Percentiles rank a stretch among this genome's conserved stretches.
Conservation (phyloP, 2,113 vertebrate species). For the Sinocyclocheilus grahami region DNA sequence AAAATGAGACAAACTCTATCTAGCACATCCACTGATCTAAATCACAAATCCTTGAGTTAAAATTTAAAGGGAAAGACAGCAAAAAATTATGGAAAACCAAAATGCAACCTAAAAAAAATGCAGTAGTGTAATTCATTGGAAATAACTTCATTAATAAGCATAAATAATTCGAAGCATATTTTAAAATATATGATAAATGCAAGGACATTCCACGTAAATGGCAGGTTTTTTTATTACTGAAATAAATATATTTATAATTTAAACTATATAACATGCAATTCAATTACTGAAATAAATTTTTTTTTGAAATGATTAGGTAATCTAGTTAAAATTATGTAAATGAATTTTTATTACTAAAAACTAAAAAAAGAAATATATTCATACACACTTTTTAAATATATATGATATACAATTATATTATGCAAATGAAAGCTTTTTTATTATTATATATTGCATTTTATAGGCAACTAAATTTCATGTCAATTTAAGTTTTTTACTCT, state of each 20-base stretch:
- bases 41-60: not conserved
- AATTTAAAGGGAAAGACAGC: not conserved
- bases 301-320: no score
- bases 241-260: not conserved
- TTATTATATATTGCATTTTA: not conserved
- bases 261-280: no score
- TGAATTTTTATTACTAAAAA: not conserved
- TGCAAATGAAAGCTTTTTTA: no score
- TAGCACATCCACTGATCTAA: not conserved
- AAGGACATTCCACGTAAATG: not conserved
- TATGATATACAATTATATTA: not conserved
- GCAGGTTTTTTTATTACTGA: not conserved
- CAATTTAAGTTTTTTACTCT: not conserved
- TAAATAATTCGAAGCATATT: not conserved
- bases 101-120: not conserved
- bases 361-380: not conserved
- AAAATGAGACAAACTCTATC: not conserved
- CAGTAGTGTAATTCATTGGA: not conserved
- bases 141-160: not conserved
- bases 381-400: not conserved
- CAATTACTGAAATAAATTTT: no score
- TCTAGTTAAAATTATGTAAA: no score
- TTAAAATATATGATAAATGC: not conserved
- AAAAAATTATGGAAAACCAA: not conserved
- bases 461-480: not conserved